phyloP scores from a whole-genome alignment of 2,888 invertebrate species.

The Hylaea fasciaria region DNA sequence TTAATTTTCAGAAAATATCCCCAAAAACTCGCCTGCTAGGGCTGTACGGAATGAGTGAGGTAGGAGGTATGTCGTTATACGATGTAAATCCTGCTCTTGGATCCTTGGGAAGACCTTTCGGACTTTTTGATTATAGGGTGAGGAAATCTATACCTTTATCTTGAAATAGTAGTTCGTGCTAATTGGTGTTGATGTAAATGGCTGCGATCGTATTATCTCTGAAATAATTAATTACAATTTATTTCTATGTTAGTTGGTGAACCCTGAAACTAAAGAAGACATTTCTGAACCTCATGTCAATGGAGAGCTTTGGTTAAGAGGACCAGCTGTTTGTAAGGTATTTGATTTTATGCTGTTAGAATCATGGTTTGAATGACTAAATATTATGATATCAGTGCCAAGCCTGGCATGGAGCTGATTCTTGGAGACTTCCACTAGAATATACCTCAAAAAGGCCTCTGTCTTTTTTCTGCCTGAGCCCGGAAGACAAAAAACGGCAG shows the following conservation, averaged over 20 bases:
- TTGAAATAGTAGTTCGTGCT: not conserved
- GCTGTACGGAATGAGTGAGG: constrained; percentile 64
- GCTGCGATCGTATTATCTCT: too few relatives aligned
- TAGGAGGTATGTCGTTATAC: constrained; percentile 48
- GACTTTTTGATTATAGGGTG: constrained; percentile 56
- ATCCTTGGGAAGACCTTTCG: constrained; percentile 51
- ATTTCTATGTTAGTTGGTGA: constrained; percentile 56
- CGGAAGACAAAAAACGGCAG: too few relatives aligned
- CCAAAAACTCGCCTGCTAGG: constrained; percentile 49
- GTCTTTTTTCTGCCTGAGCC: too few relatives aligned
- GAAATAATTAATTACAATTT: too few relatives aligned
- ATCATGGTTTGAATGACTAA: too few relatives aligned
- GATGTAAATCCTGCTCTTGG: constrained; percentile 37
- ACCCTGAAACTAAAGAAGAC: constrained; percentile 62
- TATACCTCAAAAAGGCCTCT: too few relatives aligned
- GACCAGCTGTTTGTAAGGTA: constrained; percentile 61
- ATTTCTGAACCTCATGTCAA: constrained; percentile 60
- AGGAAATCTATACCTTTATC: constrained; percentile 36
- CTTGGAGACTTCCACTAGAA: too few relatives aligned
- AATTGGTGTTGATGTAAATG: too few relatives aligned
- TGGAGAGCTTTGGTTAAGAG: constrained; percentile 76
- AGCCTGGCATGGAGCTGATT: too few relatives aligned
- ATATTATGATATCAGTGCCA: too few relatives aligned
- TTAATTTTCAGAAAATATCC: constrained; percentile 46
- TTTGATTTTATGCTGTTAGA: too few relatives aligned